Conservation (phyloP, 2,113 vertebrate species). For the Mionectes macconnelli region DNA sequence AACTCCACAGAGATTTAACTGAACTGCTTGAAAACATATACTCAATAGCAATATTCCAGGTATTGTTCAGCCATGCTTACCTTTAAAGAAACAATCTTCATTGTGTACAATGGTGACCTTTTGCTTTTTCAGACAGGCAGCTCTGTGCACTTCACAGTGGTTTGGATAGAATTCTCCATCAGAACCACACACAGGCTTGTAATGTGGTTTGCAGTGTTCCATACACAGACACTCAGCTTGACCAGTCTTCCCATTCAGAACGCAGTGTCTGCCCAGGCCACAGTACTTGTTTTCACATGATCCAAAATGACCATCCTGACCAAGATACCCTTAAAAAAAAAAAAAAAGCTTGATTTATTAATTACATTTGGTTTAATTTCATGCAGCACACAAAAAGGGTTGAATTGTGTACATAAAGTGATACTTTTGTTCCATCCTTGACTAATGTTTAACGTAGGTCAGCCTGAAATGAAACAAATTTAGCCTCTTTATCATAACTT, state of each 20-base stretch:
- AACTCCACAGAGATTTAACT: not conserved
- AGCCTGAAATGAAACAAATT: constrained; percentile 7
- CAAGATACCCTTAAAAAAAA: constrained; percentile 69
- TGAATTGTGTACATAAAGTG: not conserved
- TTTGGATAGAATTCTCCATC: constrained; percentile 94
- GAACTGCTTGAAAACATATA: not conserved
- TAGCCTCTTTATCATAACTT: constrained; percentile 12
- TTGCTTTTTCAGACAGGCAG: constrained; percentile 86
- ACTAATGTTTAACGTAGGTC: constrained; percentile 2
- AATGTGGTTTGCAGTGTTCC: constrained; percentile 87
- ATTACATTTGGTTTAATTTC: not conserved
- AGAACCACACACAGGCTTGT: constrained; percentile 93
- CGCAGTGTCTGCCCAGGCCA: constrained; percentile 89
- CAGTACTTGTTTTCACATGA: constrained; percentile 94
- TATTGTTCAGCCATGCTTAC: constrained; percentile 65
- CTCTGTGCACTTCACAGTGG: constrained; percentile 92
- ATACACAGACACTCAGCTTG: constrained; percentile 87
- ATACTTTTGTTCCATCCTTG: not conserved
- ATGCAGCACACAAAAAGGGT: not conserved
- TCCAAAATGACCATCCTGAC: constrained; percentile 62
- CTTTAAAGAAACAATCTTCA: constrained; percentile 95
- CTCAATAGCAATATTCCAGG: not conserved
- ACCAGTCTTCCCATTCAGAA: constrained; percentile 75
- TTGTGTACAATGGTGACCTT: constrained; percentile 91
- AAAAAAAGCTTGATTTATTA: not conserved